A percentile compares a stretch with the other conserved stretches of the same genome.
phyloP scores from a whole-genome alignment of 2,113 vertebrate species.

The Oryzias celebensis region DNA sequence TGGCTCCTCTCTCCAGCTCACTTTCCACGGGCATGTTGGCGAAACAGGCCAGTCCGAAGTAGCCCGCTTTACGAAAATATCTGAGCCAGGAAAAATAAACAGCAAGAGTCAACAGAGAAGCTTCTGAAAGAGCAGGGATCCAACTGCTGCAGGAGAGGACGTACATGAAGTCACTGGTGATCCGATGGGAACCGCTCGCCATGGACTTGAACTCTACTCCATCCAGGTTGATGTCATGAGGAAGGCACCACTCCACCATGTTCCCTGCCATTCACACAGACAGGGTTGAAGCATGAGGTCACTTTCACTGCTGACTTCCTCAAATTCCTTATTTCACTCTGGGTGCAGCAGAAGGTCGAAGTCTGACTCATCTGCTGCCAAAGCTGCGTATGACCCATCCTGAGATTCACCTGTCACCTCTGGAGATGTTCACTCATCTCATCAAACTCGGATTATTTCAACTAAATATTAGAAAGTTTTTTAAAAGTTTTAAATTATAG shows the following conservation, averaged over 20 bases:
- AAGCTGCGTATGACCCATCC: not conserved
- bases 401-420: too few relatives aligned
- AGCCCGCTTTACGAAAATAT: conserved; percentile 95
- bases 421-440: too few relatives aligned
- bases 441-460: too few relatives aligned
- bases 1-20: conserved; percentile 90
- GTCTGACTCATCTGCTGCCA: conserved; percentile 37
- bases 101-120: conserved; percentile 4
- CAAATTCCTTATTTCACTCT: conserved; percentile 4
- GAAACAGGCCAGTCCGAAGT: conserved; percentile 96
- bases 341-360: conserved; percentile 23
- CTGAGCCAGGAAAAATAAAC: conserved; percentile 61
- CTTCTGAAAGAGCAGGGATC: not conserved
- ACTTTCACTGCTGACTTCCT: conserved; percentile 49
- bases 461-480: too few relatives aligned
- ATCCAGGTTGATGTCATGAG: conserved; percentile 93
- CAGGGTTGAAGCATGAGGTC: conserved; percentile 6
- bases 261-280: conserved; percentile 81
- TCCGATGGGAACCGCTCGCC: conserved; percentile 95
- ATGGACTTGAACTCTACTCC: conserved; percentile 99
- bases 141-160: conserved; percentile 19
- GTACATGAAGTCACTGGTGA: conserved; percentile 96
- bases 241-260: conserved; percentile 96
- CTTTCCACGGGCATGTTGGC: conserved; percentile 98
- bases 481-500: too few relatives aligned